phyloP scores from a whole-genome alignment of 2,888 invertebrate species.

The Drosophila ochracea region DNA sequence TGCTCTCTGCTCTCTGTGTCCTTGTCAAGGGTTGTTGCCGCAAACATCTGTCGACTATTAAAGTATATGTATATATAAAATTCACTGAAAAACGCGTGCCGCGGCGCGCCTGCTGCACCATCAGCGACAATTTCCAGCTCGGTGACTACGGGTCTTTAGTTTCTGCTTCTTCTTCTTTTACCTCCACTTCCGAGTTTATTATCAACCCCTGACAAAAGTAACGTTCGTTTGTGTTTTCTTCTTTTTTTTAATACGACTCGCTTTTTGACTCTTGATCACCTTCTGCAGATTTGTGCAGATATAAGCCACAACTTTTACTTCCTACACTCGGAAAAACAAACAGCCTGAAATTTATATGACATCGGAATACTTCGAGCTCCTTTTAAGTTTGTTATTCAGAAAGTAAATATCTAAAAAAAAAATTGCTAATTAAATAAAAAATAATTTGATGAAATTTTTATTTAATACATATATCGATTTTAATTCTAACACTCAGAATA shows the following conservation, averaged over 20 bases:
- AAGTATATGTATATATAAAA: slow-evolving; percentile 35
- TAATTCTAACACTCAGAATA: background rate
- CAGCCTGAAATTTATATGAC: background rate
- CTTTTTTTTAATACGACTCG: background rate
- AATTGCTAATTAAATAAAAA: background rate
- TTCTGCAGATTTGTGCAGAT: slow-evolving; percentile 33
- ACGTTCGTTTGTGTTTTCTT: slow-evolving; percentile 65
- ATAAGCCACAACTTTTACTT: background rate
- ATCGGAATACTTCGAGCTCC: background rate
- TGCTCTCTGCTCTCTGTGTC: slow-evolving; percentile 41
- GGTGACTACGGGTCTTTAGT: slow-evolving; percentile 42
- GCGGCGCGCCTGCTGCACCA: slow-evolving; percentile 45
- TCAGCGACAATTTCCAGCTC: slow-evolving; percentile 72
- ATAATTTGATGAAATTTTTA: background rate
- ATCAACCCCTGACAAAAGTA: slow-evolving; percentile 60
- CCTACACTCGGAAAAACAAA: background rate
- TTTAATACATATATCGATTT: too few species aligned
- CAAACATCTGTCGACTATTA: slow-evolving; percentile 84
- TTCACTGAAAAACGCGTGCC: slow-evolving; percentile 72
- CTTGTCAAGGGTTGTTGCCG: slow-evolving; percentile 77
- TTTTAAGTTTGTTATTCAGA: background rate
- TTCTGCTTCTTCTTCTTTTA: slow-evolving; percentile 1
- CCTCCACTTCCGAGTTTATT: slow-evolving; percentile 6
- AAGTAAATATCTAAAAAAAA: background rate
- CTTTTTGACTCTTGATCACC: slow-evolving; percentile 20